Evolutionary conservation across 2,888 invertebrate genomes (phyloP).

Genomic region (Lepas anatifera): DNA sequence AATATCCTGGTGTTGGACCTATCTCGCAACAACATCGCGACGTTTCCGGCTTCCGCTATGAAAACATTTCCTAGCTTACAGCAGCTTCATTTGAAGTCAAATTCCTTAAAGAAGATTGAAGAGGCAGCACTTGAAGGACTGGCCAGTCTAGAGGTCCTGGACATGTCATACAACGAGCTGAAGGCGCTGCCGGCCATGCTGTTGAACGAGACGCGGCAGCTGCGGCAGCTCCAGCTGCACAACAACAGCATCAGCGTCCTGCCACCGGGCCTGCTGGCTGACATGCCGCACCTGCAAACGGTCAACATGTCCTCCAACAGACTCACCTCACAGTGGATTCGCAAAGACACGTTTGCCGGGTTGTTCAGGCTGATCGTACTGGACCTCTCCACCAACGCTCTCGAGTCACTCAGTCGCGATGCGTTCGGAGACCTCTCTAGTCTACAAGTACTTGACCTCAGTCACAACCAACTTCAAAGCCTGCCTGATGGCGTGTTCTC

Average conservation of each 20-base stretch:
- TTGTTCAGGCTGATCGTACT: conserved; percentile 75
- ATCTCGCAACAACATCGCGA: neutral
- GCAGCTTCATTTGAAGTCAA: conserved; percentile 65
- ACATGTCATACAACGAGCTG: conserved; percentile 74
- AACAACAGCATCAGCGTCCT: conserved; percentile 81
- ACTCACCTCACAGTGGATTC: conserved; percentile 74
- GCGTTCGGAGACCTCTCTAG: conserved; percentile 77
- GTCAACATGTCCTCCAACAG: conserved; percentile 76
- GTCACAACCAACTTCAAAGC: conserved; percentile 67
- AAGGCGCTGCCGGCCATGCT: conserved; percentile 65
- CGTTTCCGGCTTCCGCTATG: neutral
- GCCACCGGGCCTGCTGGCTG: conserved; percentile 73
- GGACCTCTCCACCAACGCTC: conserved; percentile 69
- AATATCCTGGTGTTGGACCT: neutral
- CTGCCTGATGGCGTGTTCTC: conserved; percentile 79
- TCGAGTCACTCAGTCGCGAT: conserved; percentile 64
- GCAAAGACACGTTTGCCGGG: conserved; percentile 66
- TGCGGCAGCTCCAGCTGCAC: conserved; percentile 79
- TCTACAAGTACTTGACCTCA: conserved; percentile 69
- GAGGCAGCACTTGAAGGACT: conserved; percentile 67
- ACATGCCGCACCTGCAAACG: conserved; percentile 64
- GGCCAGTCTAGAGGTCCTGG: conserved; percentile 62
- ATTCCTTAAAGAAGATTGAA: conserved; percentile 65
- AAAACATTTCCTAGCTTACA: conserved; percentile 40
- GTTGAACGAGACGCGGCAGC: conserved; percentile 42